Evolutionary conservation across 2,888 invertebrate genomes (phyloP), one percentile per base, ranked within the genome.

Genomic region (Microctonus aethiopoides): DNA sequence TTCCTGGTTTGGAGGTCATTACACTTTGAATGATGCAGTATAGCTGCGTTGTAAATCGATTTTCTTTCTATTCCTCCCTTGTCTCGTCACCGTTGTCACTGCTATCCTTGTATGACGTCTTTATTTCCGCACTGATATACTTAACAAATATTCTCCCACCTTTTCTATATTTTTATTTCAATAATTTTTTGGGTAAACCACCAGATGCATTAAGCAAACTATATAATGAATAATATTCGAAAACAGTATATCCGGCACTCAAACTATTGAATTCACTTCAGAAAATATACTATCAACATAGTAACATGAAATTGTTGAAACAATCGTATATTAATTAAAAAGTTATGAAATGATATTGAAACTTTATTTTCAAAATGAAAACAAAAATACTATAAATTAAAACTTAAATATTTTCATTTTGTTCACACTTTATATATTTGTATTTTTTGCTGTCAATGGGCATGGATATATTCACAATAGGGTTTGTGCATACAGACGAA

Each of bases 1-100:
- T 83, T 77, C 78, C 82, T 71, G 77, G 77, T 82, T 84, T 84
- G 74, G 84, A 82, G 83, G 84, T 82, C 84, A 84, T 84, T 80
- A 83, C 79, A 80, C 84, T 73, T 75, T 74, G 76, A 72, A 72
- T 74, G 74, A 77, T 78, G 79, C 77, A 73, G 80, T 72, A 68
- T 60, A 67, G 72, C 36, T 36, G 24, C 52, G 52, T 46, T 13
- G 9, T 24, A 72, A 76, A 81, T 82, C 82, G 83, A 83, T 83
- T 78, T 76, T 76, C 61, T 63, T 64, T 36, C 62, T 51, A 67
- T 68, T 69, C 41, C 63, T 60, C 20, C 16, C 32, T 32, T 52
- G 62, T 69, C 59, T 51, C 51, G 26, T 69, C 54, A 63, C 67
- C 69, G 70, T 72, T 70, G 46, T 13, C 32, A 3, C 32, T 22